Evolutionary conservation across 1,140 invertebrate species (phyloP), one percentile per base, ranked within the genome.

Genomic region (Maconellicoccus hirsutus): DNA sequence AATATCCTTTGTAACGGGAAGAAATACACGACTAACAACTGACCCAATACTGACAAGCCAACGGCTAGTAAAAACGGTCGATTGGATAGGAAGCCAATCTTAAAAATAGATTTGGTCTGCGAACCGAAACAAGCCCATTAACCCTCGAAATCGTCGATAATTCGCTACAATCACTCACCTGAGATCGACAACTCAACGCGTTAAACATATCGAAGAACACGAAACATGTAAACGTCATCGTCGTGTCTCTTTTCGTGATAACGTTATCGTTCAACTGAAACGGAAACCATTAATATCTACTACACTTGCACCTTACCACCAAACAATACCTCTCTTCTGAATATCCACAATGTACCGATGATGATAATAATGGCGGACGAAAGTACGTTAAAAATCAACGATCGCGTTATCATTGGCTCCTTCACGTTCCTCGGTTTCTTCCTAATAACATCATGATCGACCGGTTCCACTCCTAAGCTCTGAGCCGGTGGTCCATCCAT

Each of bases 131-230:
- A 19, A 52, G 3, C 42, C 42, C 6, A 33, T 33, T 33, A 52
- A 16, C 42, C 16, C n/a, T 52, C 42, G n/a, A 52, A 52, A 52
- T 52, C 2, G 19, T 66, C 21, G 61, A 66, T 14, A 66, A 66
- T 16, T 10, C 16, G 19, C 39, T 4, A 19, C 39, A 42, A 73
- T 59, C 25, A 73, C 76, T 80, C 77, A 90, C 86, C 81, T 96
- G 93, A 71, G 96, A 98, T 75, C 98, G 87, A 80, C 97, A 99
- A 73, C 93, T 94, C 7, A 99, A 83, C 29, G 98, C 97, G 82
- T 99, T 99, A 83, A 98, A 99, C 97, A 99, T 99, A 80, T 99
- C 98, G 80, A 99, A 99, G 76, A 99, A 93, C 0, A 99, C 98
- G 81, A 99, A 99, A 81, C 97, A 99, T 0, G 98, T 99, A 79